phyloP scores from a whole-genome alignment of 2,888 invertebrate species.

The Drosophila pseudotakahashii region DNA sequence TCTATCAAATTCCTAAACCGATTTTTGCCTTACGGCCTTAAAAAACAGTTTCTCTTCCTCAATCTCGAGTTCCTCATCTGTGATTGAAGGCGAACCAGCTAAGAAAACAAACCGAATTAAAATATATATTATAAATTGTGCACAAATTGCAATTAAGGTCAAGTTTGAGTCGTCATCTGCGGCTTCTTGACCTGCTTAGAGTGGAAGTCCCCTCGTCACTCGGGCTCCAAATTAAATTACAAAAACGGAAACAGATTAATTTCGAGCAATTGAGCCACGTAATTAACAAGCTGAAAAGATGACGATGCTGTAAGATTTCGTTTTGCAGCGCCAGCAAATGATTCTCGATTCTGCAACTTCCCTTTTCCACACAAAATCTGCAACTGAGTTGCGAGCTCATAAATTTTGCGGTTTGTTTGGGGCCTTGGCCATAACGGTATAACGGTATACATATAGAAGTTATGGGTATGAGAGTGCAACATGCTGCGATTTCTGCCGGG shows the following conservation, averaged over 20 bases:
- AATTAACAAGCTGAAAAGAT: slow-evolving; percentile 54
- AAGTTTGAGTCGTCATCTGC: slow-evolving; percentile 33
- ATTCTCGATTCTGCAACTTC: slow-evolving; percentile 34
- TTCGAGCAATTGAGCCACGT: slow-evolving; percentile 66
- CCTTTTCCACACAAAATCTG: slow-evolving; percentile 44
- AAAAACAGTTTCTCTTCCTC: slow-evolving; percentile 7
- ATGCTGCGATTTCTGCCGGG: slow-evolving; percentile 27
- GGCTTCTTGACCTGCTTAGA: slow-evolving; percentile 64
- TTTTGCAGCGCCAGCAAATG: slow-evolving; percentile 30
- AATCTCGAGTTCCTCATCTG: background rate
- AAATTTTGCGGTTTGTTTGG: slow-evolving; percentile 44
- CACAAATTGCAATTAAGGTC: slow-evolving; percentile 77
- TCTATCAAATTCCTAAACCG: too few relatives aligned
- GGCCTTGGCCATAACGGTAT: slow-evolving; percentile 33
- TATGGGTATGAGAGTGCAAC: slow-evolving; percentile 22
- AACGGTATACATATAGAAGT: background rate
- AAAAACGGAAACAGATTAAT: slow-evolving; percentile 75
- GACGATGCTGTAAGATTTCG: slow-evolving; percentile 43
- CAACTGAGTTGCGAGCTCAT: slow-evolving; percentile 49
- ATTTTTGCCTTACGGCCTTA: background rate
- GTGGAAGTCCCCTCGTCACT: slow-evolving; percentile 6
- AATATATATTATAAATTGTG: slow-evolving; percentile 57
- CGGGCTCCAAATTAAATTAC: slow-evolving; percentile 59
- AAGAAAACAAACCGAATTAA: slow-evolving; percentile 18
- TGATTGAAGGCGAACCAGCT: slow-evolving; percentile 32